Percentiles rank a stretch among this genome's conserved stretches.
Evolutionary conservation across 1,140 invertebrate species (phyloP).

Genomic region (Hyphantria cunea): DNA sequence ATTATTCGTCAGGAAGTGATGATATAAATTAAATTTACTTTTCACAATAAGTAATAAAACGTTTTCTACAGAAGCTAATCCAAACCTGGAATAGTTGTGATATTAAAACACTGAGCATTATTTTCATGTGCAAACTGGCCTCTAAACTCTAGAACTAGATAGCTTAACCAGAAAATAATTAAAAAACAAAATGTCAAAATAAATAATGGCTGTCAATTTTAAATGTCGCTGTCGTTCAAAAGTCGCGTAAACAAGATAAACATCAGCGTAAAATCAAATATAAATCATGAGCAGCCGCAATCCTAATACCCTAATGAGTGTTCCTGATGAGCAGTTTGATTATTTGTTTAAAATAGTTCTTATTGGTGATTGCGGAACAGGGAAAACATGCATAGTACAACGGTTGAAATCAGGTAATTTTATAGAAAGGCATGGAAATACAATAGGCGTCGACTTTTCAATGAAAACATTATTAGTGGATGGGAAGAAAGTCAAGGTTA

Average conservation of each 20-base stretch:
- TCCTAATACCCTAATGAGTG: conserved; percentile 82
- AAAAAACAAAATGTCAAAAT: conserved; percentile 21
- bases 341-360: conserved; percentile 93
- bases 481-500: conserved; percentile 96
- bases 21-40: too few species aligned
- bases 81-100: too few species aligned
- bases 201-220: conserved; percentile 29
- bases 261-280: conserved; percentile 52
- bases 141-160: too few species aligned
- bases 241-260: conserved; percentile 64
- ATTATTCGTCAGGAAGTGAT: too few species aligned
- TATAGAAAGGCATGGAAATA: conserved; percentile 95
- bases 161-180: too few species aligned
- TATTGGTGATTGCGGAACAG: conserved; percentile 92
- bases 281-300: conserved; percentile 77
- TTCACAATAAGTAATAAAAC: too few species aligned
- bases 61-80: too few species aligned
- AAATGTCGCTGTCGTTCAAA: conserved; percentile 50
- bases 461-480: conserved; percentile 97
- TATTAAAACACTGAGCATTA: too few species aligned
- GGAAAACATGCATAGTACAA: conserved; percentile 94
- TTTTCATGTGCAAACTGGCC: too few species aligned
- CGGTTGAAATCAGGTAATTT: conserved; percentile 96
- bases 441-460: conserved; percentile 97
- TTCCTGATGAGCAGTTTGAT: conserved; percentile 88